Percentiles rank a stretch among this genome's conserved stretches.
Conservation (phyloP, 2,797 vertebrate species). For the Crenuchus spilurus region DNA sequence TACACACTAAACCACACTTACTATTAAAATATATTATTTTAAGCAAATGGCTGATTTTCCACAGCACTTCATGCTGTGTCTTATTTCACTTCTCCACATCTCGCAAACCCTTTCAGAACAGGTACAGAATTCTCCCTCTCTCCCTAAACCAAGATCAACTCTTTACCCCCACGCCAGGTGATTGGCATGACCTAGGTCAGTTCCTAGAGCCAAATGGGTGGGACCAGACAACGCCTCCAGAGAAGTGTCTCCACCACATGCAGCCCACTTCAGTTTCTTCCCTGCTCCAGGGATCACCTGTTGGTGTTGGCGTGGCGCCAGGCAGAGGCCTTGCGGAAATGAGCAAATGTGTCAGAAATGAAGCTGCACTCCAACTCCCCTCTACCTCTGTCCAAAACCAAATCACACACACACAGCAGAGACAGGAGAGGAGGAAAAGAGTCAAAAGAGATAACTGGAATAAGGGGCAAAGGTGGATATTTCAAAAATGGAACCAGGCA, state of each 20-base stretch:
- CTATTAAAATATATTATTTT: no score
- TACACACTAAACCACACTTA: no score
- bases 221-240: conserved; percentile 79
- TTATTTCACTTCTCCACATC: neutral
- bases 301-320: conserved; percentile 86
- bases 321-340: conserved; percentile 84
- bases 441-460: neutral
- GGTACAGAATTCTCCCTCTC: conserved; percentile 3
- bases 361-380: conserved; percentile 77
- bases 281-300: conserved; percentile 87
- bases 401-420: conserved; percentile 44
- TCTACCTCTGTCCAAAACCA: conserved; percentile 49
- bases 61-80: no score
- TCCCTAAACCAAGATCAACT: conserved; percentile 20
- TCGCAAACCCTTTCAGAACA: neutral
- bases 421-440: conserved; percentile 5
- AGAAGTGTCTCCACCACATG: conserved; percentile 76
- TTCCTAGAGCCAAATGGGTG: conserved; percentile 65
- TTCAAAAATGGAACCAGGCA: neutral
- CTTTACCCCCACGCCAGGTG: conserved; percentile 17
- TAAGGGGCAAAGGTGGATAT: neutral
- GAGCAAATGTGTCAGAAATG: conserved; percentile 86
- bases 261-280: conserved; percentile 83
- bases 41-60: no score
- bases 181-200: conserved; percentile 37